These are phyloP conservation scores for Damaliscus lunatus DNA, from an alignment of 2,113 vertebrate genomes.

Conservation along the genomic window DNA sequence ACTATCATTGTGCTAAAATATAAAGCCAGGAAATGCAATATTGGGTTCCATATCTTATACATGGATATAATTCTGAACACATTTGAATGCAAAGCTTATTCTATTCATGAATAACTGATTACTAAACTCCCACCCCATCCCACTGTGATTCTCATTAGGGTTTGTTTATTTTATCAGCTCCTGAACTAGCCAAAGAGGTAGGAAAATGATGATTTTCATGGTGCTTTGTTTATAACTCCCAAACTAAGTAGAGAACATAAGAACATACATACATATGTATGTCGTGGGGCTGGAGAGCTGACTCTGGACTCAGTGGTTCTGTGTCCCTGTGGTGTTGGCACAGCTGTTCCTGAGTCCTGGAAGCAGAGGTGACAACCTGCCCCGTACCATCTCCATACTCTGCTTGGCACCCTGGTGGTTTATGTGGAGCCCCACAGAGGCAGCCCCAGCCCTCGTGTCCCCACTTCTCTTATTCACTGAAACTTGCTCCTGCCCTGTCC, in stretches of 20 bases:
- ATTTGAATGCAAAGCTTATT: neutral
- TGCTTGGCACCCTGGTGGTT: neutral
- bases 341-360: neutral
- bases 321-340: neutral
- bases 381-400: neutral
- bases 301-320: neutral
- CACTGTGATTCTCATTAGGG: neutral
- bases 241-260: neutral
- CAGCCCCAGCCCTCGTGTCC: neutral
- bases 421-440: neutral
- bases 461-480: neutral
- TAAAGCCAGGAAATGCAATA: neutral
- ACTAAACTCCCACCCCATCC: neutral
- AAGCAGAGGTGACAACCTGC: neutral
- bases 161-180: neutral
- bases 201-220: neutral
- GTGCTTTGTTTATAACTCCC: neutral
- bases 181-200: neutral
- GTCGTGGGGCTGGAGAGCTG: neutral
- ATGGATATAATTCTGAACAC: neutral
- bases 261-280: neutral
- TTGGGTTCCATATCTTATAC: neutral
- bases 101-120: neutral
- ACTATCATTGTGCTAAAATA: neutral
- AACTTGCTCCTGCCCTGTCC: neutral